A percentile compares a stretch with the other conserved stretches of the same genome.
Evolutionary conservation across 1,140 invertebrate genomes (phyloP).

Genomic region (Mesaphorura yosii): DNA sequence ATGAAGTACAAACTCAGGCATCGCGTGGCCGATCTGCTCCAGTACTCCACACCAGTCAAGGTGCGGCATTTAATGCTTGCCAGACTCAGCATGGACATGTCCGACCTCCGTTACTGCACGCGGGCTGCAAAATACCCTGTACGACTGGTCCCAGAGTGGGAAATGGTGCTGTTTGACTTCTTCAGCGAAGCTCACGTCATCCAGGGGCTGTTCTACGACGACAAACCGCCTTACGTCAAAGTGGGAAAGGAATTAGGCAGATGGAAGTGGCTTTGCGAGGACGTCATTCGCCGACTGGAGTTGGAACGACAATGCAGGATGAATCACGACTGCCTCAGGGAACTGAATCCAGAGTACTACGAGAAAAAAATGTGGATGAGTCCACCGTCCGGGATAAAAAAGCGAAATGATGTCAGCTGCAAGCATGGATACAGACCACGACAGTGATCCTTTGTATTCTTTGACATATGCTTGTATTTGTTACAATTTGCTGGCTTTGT

Average conservation of each 20-base stretch:
- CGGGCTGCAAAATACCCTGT: constrained; percentile 7
- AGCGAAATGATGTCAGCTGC: too few relatives aligned
- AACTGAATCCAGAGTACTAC: constrained; percentile 1
- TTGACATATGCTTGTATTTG: too few relatives aligned
- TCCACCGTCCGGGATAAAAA: too few relatives aligned
- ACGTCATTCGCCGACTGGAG: constrained; percentile 9
- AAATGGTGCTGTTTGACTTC: constrained; percentile 17
- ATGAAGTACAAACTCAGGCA: not conserved
- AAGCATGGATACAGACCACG: too few relatives aligned
- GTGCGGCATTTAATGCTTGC: constrained; percentile 7
- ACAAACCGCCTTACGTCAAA: constrained; percentile 2
- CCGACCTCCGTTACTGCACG: constrained; percentile 2
- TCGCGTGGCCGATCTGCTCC: constrained; percentile 7
- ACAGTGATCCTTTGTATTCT: too few relatives aligned
- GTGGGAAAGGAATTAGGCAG: constrained; percentile 9
- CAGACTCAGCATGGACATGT: not conserved
- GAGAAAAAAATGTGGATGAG: too few relatives aligned
- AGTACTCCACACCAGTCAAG: constrained; percentile 10
- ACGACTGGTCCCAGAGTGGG: constrained; percentile 18
- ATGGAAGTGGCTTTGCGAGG: constrained; percentile 17
- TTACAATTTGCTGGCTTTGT: too few relatives aligned
- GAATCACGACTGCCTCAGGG: not conserved
- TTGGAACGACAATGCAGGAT: not conserved
- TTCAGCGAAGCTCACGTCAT: constrained; percentile 12
- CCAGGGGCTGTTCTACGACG: constrained; percentile 4